These are phyloP conservation scores for Falcaria lacertinaria DNA, from an alignment of 2,888 invertebrate species.

Conservation along the genomic window DNA sequence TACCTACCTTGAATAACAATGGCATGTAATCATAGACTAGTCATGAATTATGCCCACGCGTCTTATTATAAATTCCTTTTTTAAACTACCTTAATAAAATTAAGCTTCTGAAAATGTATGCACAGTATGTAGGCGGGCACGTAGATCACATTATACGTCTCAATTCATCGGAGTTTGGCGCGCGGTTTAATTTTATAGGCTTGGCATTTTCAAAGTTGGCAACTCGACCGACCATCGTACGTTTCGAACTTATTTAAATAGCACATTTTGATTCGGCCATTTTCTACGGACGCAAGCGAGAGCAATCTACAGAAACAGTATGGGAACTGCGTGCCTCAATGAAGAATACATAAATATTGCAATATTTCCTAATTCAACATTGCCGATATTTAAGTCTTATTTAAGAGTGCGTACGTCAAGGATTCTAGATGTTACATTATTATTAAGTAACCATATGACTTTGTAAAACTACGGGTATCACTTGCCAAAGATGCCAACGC, in stretches of 20 bases:
- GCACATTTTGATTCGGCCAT: not conserved
- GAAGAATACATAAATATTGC: too few relatives aligned
- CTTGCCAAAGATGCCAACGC: too few relatives aligned
- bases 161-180: not conserved
- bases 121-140: not conserved
- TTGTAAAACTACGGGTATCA: too few relatives aligned
- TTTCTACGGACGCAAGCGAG: not conserved
- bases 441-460: too few relatives aligned
- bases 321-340: too few relatives aligned
- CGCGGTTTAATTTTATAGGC: constrained; percentile 1
- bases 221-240: not conserved
- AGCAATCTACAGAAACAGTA: too few relatives aligned
- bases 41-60: not conserved
- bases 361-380: too few relatives aligned
- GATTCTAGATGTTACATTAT: too few relatives aligned
- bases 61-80: not conserved
- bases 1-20: not conserved
- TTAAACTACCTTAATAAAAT: not conserved
- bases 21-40: not conserved
- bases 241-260: not conserved
- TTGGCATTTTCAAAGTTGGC: constrained; percentile 1
- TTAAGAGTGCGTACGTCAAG: too few relatives aligned
- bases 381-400: too few relatives aligned
- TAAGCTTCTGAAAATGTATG: not conserved
- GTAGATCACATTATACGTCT: not conserved